Conservation (phyloP, 1,140 invertebrate genomes). For the Frieseomelitta varia region DNA sequence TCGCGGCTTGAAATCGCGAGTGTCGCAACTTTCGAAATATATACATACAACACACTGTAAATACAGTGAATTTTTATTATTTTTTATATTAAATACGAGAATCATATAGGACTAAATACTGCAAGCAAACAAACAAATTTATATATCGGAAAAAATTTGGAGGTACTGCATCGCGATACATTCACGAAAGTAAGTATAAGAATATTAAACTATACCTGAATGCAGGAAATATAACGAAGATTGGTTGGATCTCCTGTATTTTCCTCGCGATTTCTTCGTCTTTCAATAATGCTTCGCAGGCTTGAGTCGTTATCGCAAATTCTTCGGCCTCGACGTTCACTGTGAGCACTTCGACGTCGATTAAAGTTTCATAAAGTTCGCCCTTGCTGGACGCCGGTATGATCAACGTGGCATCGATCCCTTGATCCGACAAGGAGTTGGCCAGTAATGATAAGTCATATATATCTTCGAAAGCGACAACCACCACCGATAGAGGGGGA, state of each 20-base stretch:
- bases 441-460: conserved; percentile 79
- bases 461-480: conserved; percentile 77
- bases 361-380: conserved; percentile 73
- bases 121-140: too few relatives aligned
- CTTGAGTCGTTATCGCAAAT: conserved; percentile 62
- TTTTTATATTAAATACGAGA: too few relatives aligned
- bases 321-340: conserved; percentile 60
- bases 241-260: conserved; percentile 73
- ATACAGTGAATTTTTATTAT: too few relatives aligned
- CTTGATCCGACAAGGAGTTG: conserved; percentile 76
- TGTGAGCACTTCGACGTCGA: conserved; percentile 73
- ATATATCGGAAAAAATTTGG: too few relatives aligned
- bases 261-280: conserved; percentile 67
- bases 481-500: conserved; percentile 74
- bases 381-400: conserved; percentile 54
- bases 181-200: neutral
- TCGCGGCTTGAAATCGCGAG: too few relatives aligned
- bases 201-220: conserved; percentile 71
- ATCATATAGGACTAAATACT: too few relatives aligned
- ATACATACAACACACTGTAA: too few relatives aligned
- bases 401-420: conserved; percentile 74
- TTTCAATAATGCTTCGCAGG: conserved; percentile 71
- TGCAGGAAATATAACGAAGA: conserved; percentile 76
- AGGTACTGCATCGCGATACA: too few relatives aligned
- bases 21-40: too few relatives aligned